phyloP scores from a whole-genome alignment of 2,113 vertebrate genomes.

The Tragelaphus buxtoni region DNA sequence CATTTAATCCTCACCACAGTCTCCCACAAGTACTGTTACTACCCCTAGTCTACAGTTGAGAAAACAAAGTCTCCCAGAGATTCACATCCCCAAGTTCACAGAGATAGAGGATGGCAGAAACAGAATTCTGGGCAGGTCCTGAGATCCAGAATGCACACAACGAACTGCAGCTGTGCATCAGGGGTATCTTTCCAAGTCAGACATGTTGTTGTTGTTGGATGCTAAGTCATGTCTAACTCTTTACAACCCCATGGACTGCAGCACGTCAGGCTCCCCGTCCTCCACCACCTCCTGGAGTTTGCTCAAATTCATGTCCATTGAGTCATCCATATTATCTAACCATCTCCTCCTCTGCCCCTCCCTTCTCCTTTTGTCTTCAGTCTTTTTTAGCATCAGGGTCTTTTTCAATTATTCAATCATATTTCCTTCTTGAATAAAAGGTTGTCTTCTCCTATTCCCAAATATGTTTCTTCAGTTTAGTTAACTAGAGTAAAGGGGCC shows the following conservation, averaged over 20 bases:
- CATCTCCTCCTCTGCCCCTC: neutral
- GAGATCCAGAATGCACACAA: neutral
- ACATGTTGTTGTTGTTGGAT: neutral
- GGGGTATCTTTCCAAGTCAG: neutral
- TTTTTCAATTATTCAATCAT: neutral
- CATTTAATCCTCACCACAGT: neutral
- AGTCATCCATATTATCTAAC: neutral
- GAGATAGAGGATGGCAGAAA: neutral
- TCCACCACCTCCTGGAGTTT: neutral
- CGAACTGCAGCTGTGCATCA: neutral
- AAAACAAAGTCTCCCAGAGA: neutral
- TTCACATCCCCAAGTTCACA: neutral
- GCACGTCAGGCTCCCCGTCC: neutral
- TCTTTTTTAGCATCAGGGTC: neutral
- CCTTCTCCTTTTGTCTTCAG: neutral
- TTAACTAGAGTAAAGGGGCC: neutral
- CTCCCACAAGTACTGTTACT: neutral
- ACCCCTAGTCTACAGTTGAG: neutral
- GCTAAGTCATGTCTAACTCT: neutral
- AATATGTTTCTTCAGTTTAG: neutral
- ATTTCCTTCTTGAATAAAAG: neutral
- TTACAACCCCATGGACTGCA: neutral
- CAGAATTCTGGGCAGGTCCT: neutral
- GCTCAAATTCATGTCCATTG: neutral
- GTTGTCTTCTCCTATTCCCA: neutral